Conservation (phyloP, 2,113 vertebrate species). For the Vimba vimba region DNA sequence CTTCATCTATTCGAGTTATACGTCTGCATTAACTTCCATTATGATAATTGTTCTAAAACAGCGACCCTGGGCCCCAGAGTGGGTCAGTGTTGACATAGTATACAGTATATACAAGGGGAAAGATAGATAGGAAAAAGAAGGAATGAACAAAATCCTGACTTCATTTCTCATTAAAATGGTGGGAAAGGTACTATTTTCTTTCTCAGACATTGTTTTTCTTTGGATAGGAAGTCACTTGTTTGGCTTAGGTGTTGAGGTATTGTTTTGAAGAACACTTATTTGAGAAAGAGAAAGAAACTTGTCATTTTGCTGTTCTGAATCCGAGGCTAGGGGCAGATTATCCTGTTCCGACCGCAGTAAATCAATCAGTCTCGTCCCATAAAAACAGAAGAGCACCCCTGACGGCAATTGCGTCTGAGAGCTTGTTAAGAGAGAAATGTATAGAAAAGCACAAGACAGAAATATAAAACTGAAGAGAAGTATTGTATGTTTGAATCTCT, state of each 20-base stretch:
- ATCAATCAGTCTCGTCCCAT: constrained; percentile 41
- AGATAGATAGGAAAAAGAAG: not conserved
- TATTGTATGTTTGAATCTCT: not conserved
- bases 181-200: not conserved
- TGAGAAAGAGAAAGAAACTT: constrained; percentile 7
- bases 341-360: constrained; percentile 39
- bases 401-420: not conserved
- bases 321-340: constrained; percentile 21
- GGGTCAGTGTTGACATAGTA: constrained; percentile 12
- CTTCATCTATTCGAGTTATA: constrained; percentile 14
- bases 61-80: not conserved
- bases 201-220: constrained; percentile 19
- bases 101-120: not conserved
- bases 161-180: not conserved
- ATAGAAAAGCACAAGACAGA: constrained; percentile 6
- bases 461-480: not conserved
- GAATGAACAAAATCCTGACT: not conserved
- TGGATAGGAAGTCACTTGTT: not conserved
- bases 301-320: constrained; percentile 9
- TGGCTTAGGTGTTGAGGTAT: not conserved
- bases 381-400: constrained; percentile 30
- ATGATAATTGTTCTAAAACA: constrained; percentile 20
- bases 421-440: constrained; percentile 17
- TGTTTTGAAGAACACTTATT: constrained; percentile 21
- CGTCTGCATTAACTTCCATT: constrained; percentile 22